Percentiles rank a stretch among this genome's conserved stretches.
Evolutionary conservation across 2,888 invertebrate genomes (phyloP).

Genomic region (Noctua fimbriata): DNA sequence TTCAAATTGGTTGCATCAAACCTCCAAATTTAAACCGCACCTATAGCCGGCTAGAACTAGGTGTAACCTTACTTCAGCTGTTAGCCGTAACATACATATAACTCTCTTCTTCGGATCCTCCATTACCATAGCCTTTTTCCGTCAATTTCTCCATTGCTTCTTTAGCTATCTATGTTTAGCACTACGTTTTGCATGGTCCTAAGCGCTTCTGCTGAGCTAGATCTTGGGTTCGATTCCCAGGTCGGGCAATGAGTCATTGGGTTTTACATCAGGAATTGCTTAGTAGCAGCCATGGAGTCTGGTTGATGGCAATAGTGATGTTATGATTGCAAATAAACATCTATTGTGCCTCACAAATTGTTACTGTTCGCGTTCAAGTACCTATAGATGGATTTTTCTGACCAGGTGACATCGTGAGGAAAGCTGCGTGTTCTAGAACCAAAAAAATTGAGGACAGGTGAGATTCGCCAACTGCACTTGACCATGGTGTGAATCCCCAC

Average conservation of each 20-base stretch:
- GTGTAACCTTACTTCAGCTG: too few relatives aligned
- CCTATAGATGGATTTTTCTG: neutral
- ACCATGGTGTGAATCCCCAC: neutral
- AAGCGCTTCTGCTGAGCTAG: too few relatives aligned
- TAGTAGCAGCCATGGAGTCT: neutral
- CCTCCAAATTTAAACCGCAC: too few relatives aligned
- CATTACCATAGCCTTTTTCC: neutral
- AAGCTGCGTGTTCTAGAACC: neutral
- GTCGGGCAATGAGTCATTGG: neutral
- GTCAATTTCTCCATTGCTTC: neutral
- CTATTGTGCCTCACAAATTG: neutral
- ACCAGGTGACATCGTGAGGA: neutral
- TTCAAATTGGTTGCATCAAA: too few relatives aligned
- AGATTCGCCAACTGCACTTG: neutral
- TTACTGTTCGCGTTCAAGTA: neutral
- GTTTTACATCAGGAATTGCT: neutral
- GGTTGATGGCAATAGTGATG: neutral
- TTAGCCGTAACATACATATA: neutral
- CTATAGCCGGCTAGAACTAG: too few relatives aligned
- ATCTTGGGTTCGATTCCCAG: too few relatives aligned
- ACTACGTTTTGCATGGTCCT: too few relatives aligned
- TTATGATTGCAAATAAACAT: neutral
- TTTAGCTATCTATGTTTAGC: neutral
- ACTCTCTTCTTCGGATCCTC: neutral
- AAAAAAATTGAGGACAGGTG: neutral